A percentile compares a stretch with the other conserved stretches of the same genome.
Evolutionary conservation across 2,888 invertebrate genomes (phyloP).

Genomic region (Amblyteles armatorius): DNA sequence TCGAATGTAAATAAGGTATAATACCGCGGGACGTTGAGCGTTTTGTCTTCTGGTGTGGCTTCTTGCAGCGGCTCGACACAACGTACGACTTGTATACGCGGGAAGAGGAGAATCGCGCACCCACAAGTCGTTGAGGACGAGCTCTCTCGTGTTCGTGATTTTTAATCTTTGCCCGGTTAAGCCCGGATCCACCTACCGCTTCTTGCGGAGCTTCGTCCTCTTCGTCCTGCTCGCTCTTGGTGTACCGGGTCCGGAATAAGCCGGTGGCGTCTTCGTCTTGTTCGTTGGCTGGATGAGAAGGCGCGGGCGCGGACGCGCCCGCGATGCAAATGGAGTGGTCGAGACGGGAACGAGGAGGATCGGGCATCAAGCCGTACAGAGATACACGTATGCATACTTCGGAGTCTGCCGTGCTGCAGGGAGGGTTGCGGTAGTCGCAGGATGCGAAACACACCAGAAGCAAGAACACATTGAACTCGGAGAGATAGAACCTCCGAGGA

Average conservation of each 20-base stretch:
- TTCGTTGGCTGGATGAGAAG: slow-evolving; percentile 1
- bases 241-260: neutral
- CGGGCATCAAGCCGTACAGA: slow-evolving; percentile 5
- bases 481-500: slow-evolving; percentile 44
- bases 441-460: slow-evolving; percentile 23
- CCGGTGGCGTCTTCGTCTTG: slow-evolving; percentile 20
- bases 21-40: slow-evolving; percentile 34
- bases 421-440: slow-evolving; percentile 41
- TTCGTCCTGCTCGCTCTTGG: neutral
- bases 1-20: slow-evolving; percentile 35
- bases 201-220: slow-evolving; percentile 12
- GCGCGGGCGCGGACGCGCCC: slow-evolving; percentile 14
- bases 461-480: slow-evolving; percentile 5
- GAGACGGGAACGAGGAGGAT: slow-evolving; percentile 30
- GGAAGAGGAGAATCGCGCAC: slow-evolving; percentile 12
- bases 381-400: neutral
- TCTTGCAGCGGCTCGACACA: slow-evolving; percentile 32
- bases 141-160: slow-evolving; percentile 41
- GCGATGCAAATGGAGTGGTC: slow-evolving; percentile 60
- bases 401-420: slow-evolving; percentile 13
- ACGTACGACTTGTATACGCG: neutral
- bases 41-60: slow-evolving; percentile 53
- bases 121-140: slow-evolving; percentile 25
- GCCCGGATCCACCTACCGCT: slow-evolving; percentile 51
- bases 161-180: slow-evolving; percentile 48